Percentiles rank a stretch among this genome's conserved stretches.
Conservation (phyloP, 2,888 invertebrate genomes). For the Steinernema carpocapsae region DNA sequence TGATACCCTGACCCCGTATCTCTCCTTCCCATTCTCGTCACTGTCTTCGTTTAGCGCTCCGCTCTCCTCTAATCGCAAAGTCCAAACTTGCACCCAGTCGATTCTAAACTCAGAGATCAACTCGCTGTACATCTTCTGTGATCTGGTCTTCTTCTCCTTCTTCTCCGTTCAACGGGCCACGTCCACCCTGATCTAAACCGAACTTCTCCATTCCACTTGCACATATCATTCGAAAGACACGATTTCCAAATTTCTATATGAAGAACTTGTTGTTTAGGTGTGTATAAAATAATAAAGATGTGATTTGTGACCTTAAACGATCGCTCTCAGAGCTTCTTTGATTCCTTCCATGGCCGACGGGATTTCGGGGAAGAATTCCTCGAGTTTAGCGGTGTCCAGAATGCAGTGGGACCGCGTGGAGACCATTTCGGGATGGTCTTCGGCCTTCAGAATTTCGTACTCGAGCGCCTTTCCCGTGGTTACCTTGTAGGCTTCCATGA, state of each 20-base stretch:
- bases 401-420: conserved; percentile 44
- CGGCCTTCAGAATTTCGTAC: conserved; percentile 39
- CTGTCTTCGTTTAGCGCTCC: background rate
- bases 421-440: conserved; percentile 38
- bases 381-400: conserved; percentile 51
- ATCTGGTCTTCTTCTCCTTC: background rate
- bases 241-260: conserved; percentile 15
- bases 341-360: conserved; percentile 59
- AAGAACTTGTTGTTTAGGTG: conserved; percentile 11
- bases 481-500: conserved; percentile 42
- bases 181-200: background rate
- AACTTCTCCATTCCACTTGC: conserved; percentile 1
- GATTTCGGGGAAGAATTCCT: conserved; percentile 53
- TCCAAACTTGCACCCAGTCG: no score
- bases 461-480: conserved; percentile 38
- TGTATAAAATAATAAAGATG: conserved; percentile 26
- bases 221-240: conserved; percentile 19
- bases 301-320: background rate
- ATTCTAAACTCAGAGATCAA: no score
- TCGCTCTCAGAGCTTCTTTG: conserved; percentile 46
- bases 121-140: no score
- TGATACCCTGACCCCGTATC: background rate
- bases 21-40: background rate
- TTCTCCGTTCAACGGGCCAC: background rate
- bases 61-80: background rate